phyloP scores from a whole-genome alignment of 2,797 vertebrate species.

The Gymnothorax javanicus region DNA sequence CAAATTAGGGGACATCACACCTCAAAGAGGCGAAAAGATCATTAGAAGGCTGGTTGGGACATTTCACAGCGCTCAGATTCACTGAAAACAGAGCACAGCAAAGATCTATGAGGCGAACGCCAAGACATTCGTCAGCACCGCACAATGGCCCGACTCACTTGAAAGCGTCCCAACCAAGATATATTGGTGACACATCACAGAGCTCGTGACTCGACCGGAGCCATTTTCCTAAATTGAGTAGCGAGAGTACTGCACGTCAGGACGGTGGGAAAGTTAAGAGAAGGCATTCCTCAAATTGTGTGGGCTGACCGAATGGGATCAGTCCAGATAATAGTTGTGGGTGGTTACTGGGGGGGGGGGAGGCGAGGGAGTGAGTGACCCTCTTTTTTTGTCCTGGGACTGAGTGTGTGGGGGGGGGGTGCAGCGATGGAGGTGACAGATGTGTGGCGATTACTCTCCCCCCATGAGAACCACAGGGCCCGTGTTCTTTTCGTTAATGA shows the following conservation, averaged over 20 bases:
- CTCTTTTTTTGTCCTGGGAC: neutral
- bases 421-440: neutral
- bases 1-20: neutral
- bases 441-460: neutral
- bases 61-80: conserved; percentile 14
- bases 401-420: neutral
- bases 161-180: conserved; percentile 12
- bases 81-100: neutral
- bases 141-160: conserved; percentile 5
- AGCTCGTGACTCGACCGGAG: neutral
- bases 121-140: neutral
- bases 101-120: neutral
- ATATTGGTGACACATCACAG: conserved; percentile 14
- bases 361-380: neutral
- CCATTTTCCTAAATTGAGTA: conserved; percentile 13
- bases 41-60: neutral
- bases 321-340: neutral
- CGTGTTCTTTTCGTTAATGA: neutral
- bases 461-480: neutral
- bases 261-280: conserved; percentile 1
- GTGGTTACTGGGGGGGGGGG: neutral
- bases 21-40: conserved; percentile 6
- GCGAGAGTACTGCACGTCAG: neutral
- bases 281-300: conserved; percentile 17
- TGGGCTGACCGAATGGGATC: neutral